Evolutionary conservation across 1,140 invertebrate species (phyloP).

Genomic region (Drosophila sucinea): DNA sequence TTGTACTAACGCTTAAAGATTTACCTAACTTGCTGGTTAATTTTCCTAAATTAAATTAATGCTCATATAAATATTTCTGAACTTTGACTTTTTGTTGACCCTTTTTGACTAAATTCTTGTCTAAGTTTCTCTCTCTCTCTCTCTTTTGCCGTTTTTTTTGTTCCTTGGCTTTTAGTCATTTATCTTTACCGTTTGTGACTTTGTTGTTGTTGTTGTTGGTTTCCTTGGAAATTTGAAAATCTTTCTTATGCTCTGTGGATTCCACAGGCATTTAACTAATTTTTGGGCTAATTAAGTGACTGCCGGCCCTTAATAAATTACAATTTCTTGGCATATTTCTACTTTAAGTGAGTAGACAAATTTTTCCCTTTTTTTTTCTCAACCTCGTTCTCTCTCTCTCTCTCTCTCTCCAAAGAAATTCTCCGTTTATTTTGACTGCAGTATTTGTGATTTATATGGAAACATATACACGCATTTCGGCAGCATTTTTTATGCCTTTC

Average conservation of each 20-base stretch:
- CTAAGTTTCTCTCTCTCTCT: slow-evolving; percentile 7
- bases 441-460: slow-evolving; percentile 53
- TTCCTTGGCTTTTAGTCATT: slow-evolving; percentile 5
- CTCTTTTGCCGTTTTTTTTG: slow-evolving; percentile 17
- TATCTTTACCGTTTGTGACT: slow-evolving; percentile 7
- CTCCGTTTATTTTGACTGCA: slow-evolving; percentile 33
- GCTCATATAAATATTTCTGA: neutral
- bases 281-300: slow-evolving; percentile 51
- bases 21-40: neutral
- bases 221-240: slow-evolving; percentile 43
- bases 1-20: neutral
- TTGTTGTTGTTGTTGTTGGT: slow-evolving; percentile 6
- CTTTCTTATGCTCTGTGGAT: slow-evolving; percentile 28
- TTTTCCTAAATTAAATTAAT: slow-evolving; percentile 9
- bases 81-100: slow-evolving; percentile 6
- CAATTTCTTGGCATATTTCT: slow-evolving; percentile 36
- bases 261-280: slow-evolving; percentile 27
- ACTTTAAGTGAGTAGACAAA: neutral
- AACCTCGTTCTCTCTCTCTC: neutral
- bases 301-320: slow-evolving; percentile 47
- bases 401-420: neutral
- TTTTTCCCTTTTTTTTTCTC: neutral
- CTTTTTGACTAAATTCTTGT: slow-evolving; percentile 1
- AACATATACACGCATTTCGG: slow-evolving; percentile 4
- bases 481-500: slow-evolving; percentile 35